Evolutionary conservation across 2,888 invertebrate species (phyloP).

Genomic region (Acleris laterana): DNA sequence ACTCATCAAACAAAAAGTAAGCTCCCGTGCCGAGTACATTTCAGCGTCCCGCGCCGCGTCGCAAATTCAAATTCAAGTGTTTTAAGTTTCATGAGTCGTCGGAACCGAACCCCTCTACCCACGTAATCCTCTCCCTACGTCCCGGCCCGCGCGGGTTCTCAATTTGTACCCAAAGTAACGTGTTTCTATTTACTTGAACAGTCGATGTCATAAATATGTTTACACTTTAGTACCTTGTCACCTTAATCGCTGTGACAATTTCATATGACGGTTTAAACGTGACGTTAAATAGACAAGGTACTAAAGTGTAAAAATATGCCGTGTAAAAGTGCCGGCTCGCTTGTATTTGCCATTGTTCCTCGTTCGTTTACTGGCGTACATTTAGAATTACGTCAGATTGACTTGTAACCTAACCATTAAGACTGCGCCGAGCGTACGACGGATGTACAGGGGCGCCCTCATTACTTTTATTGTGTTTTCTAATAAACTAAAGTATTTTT

Average conservation of each 20-base stretch:
- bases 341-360: slow-evolving; percentile 9
- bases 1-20: slow-evolving; percentile 8
- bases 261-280: too few species aligned
- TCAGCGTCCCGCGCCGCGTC: slow-evolving; percentile 11
- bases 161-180: slow-evolving; percentile 34
- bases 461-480: too few species aligned
- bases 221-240: too few species aligned
- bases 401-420: too few species aligned
- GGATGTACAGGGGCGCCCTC: too few species aligned
- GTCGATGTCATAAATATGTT: too few species aligned
- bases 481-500: too few species aligned
- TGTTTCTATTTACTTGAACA: slow-evolving; percentile 36
- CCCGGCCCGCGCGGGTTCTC: slow-evolving; percentile 16
- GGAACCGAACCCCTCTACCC: slow-evolving; percentile 23
- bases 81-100: slow-evolving; percentile 36
- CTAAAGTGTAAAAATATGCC: too few species aligned
- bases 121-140: slow-evolving; percentile 22
- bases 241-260: too few species aligned
- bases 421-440: too few species aligned
- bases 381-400: too few species aligned
- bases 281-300: too few species aligned
- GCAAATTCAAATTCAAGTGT: slow-evolving; percentile 33
- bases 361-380: background rate
- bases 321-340: slow-evolving; percentile 2
- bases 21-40: slow-evolving; percentile 3